Percentiles rank a stretch among this genome's conserved stretches.
Conservation (phyloP, 1,140 invertebrate species). For the Heliconius himera region DNA sequence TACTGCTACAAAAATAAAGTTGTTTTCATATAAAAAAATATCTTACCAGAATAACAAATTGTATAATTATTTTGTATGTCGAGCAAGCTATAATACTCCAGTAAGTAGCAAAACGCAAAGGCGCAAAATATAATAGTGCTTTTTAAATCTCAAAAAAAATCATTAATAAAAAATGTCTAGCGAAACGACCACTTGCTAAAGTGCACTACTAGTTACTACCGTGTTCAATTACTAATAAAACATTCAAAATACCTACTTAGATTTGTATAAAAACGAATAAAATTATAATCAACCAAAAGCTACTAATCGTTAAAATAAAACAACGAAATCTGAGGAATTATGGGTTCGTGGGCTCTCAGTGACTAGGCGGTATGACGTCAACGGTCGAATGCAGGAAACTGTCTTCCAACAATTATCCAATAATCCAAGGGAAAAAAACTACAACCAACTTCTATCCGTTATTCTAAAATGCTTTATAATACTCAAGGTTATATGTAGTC, state of each 20-base stretch:
- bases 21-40: slow-evolving; percentile 78
- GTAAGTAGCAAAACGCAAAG: slow-evolving; percentile 61
- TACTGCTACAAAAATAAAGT: slow-evolving; percentile 77
- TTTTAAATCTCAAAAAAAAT: slow-evolving; percentile 69
- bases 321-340: slow-evolving; percentile 68
- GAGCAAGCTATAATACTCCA: slow-evolving; percentile 73
- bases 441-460: slow-evolving; percentile 54
- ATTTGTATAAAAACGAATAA: slow-evolving; percentile 76
- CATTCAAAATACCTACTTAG: slow-evolving; percentile 66
- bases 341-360: slow-evolving; percentile 76
- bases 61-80: slow-evolving; percentile 77
- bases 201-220: slow-evolving; percentile 79
- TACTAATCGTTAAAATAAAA: slow-evolving; percentile 72
- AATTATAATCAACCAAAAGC: slow-evolving; percentile 77
- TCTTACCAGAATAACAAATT: slow-evolving; percentile 80
- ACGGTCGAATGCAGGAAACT: slow-evolving; percentile 54
- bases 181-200: slow-evolving; percentile 75
- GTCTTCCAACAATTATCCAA: slow-evolving; percentile 54
- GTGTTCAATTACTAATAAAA: slow-evolving; percentile 68
- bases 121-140: slow-evolving; percentile 49
- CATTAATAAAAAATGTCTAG: slow-evolving; percentile 71
- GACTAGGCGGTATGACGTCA: slow-evolving; percentile 79
- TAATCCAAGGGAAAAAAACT: slow-evolving; percentile 51
- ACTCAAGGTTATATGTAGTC: slow-evolving; percentile 62
- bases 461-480: slow-evolving; percentile 78